These are phyloP conservation scores for Choreutis nemorana DNA, from an alignment of 2,888 invertebrate genomes.

Conservation along the genomic window DNA sequence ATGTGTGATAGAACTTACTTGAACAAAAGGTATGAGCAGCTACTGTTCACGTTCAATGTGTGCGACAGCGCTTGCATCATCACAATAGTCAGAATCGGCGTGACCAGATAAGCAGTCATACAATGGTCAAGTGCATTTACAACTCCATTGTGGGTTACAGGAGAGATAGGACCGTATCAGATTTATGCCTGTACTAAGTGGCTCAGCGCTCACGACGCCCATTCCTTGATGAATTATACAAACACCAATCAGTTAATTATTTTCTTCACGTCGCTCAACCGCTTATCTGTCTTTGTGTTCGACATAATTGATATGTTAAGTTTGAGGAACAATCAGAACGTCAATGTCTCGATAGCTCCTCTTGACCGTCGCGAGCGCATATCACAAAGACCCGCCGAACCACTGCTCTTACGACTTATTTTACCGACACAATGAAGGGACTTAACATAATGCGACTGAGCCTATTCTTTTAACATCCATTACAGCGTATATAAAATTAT, in stretches of 20 bases:
- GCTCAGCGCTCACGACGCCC: conserved; percentile 33
- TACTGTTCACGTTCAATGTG: too few species aligned
- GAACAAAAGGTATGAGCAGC: too few species aligned
- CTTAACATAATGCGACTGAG: conserved; percentile 48
- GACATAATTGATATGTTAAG: conserved; percentile 65
- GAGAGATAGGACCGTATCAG: conserved; percentile 38
- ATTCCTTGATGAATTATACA: conserved; percentile 61
- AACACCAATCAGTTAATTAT: conserved; percentile 65
- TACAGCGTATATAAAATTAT: conserved; percentile 28
- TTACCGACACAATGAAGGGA: conserved; percentile 43
- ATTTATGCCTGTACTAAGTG: conserved; percentile 53
- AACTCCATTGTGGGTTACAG: conserved; percentile 39
- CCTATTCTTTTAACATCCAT: conserved; percentile 31
- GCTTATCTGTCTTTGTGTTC: conserved; percentile 57
- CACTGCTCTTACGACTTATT: conserved; percentile 25
- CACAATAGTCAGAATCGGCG: conserved; percentile 26
- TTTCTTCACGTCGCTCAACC: conserved; percentile 61
- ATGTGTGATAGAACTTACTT: too few species aligned
- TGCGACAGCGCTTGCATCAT: conserved; percentile 14
- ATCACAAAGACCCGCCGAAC: conserved; percentile 9
- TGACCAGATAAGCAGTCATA: conserved; percentile 30
- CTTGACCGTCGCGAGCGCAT: conserved; percentile 10
- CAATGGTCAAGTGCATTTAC: conserved; percentile 46
- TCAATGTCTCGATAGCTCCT: conserved; percentile 32
- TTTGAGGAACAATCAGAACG: conserved; percentile 55